A percentile compares a stretch with the other conserved stretches of the same genome.
These are phyloP conservation scores for Danaus chrysippus DNA, from an alignment of 2,888 invertebrate genomes.

Conservation along the genomic window DNA sequence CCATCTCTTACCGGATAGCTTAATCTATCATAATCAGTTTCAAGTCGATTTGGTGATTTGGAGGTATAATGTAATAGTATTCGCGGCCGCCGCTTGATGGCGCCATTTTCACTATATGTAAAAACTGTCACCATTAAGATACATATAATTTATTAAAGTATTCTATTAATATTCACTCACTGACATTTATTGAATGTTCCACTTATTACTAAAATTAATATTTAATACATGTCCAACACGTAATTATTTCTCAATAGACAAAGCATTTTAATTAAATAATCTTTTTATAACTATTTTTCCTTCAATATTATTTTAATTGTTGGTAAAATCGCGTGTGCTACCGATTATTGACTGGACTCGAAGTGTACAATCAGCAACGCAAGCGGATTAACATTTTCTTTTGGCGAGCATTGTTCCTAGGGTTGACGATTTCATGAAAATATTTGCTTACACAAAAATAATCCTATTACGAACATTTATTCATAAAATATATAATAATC, in stretches of 20 bases:
- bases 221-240: neutral
- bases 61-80: slow-evolving; percentile 69
- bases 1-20: slow-evolving; percentile 76
- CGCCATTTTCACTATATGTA: slow-evolving; percentile 79
- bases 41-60: slow-evolving; percentile 45
- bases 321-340: slow-evolving; percentile 20
- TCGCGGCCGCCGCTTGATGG: slow-evolving; percentile 78
- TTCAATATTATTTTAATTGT: neutral
- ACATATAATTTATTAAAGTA: slow-evolving; percentile 54
- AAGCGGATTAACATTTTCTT: slow-evolving; percentile 72
- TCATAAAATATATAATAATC: neutral
- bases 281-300: neutral
- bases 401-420: slow-evolving; percentile 63
- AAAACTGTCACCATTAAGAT: slow-evolving; percentile 84
- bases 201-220: neutral
- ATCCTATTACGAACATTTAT: too few relatives aligned
- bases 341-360: slow-evolving; percentile 68
- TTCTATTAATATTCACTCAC: slow-evolving; percentile 14
- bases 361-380: slow-evolving; percentile 64
- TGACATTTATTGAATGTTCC: slow-evolving; percentile 1
- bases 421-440: slow-evolving; percentile 22
- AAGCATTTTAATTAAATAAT: neutral
- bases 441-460: neutral
- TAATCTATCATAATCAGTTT: slow-evolving; percentile 45
- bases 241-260: neutral